A percentile compares a stretch with the other conserved stretches of the same genome.
Conservation (phyloP, 2,113 vertebrate species). For the Fregata magnificens region DNA sequence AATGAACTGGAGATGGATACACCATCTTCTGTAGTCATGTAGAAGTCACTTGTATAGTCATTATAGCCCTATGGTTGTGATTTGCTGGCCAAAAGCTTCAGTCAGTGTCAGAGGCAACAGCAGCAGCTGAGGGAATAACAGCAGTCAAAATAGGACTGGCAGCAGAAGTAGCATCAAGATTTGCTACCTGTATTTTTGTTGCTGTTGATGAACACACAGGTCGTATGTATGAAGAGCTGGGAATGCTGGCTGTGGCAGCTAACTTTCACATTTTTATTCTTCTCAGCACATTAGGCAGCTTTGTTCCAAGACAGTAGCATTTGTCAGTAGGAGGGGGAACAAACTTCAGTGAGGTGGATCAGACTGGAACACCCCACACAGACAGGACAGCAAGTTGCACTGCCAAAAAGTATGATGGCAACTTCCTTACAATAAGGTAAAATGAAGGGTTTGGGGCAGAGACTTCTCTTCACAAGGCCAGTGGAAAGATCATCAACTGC, state of each 20-base stretch:
- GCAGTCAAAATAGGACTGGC: not conserved
- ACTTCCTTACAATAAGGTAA: not conserved
- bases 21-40: not conserved
- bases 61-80: not conserved
- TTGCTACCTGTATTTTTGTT: not conserved
- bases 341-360: not conserved
- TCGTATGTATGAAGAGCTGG: not conserved
- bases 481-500: not conserved
- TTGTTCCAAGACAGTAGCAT: not conserved
- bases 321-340: not conserved
- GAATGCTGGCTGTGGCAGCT: not conserved
- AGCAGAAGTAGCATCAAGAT: not conserved
- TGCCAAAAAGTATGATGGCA: not conserved
- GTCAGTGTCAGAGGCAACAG: not conserved
- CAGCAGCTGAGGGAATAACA: not conserved
- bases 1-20: not conserved
- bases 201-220: not conserved
- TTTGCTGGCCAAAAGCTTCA: not conserved
- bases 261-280: not conserved
- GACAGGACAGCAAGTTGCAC: not conserved
- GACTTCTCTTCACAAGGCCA: not conserved
- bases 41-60: not conserved
- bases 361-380: not conserved
- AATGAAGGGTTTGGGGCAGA: not conserved
- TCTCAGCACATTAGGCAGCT: not conserved